These are phyloP conservation scores for Rattus rattus DNA, from an alignment of 2,113 vertebrate species.

Conservation along the genomic window DNA sequence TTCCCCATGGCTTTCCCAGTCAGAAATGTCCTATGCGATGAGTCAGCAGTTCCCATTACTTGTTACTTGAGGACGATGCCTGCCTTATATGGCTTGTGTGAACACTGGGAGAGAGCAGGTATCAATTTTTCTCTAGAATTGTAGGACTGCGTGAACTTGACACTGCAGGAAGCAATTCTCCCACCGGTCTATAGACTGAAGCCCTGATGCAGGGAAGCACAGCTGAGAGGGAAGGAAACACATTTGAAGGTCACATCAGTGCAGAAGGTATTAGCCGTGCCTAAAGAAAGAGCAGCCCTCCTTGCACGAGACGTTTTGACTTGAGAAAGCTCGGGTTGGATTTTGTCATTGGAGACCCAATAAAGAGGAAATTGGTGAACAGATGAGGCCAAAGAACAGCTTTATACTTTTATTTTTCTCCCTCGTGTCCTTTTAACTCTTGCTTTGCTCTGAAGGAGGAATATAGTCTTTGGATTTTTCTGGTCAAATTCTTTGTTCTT, in stretches of 20 bases:
- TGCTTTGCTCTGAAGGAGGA: neutral
- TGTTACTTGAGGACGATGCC: neutral
- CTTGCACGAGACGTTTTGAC: neutral
- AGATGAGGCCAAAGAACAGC: neutral
- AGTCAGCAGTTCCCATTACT: neutral
- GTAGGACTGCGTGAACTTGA: neutral
- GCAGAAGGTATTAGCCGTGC: neutral
- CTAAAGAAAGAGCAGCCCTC: neutral
- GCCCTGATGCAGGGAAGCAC: neutral
- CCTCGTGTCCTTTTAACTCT: conserved; percentile 38
- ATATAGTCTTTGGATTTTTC: neutral
- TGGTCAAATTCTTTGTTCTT: neutral
- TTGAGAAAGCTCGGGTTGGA: neutral
- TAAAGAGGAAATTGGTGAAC: neutral
- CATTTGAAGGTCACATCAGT: neutral
- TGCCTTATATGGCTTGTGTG: neutral
- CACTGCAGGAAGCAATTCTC: neutral
- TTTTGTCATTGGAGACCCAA: conserved; percentile 54
- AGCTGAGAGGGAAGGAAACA: neutral
- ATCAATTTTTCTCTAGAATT: neutral
- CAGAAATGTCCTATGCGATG: neutral
- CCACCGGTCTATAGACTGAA: neutral
- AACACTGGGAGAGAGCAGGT: neutral
- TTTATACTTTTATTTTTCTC: neutral
- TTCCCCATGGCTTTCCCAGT: neutral